Conservation (phyloP, 2,888 invertebrate species). For the Himalopsyche tibetana region DNA sequence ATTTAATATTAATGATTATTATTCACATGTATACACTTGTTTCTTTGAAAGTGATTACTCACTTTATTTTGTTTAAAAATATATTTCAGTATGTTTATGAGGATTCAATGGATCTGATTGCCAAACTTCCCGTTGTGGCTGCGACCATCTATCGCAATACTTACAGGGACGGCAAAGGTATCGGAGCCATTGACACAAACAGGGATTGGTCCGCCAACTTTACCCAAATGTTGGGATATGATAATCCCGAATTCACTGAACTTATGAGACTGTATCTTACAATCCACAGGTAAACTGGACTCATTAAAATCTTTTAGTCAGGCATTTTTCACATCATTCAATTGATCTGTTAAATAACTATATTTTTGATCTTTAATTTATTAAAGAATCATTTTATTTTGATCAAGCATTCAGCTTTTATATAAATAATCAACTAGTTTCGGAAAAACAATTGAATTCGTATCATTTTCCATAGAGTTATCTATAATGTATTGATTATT, state of each 20-base stretch:
- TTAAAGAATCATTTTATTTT: too few species aligned
- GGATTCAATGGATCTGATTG: constrained; percentile 92
- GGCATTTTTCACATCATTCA: not conserved
- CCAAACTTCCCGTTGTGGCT: constrained; percentile 90
- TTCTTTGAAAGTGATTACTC: not conserved
- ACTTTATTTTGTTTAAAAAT: constrained; percentile 44
- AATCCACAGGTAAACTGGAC: constrained; percentile 79
- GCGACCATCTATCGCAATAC: constrained; percentile 91
- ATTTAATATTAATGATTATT: not conserved
- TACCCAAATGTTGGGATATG: constrained; percentile 87
- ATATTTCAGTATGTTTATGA: constrained; percentile 78
- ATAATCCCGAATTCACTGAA: constrained; percentile 84
- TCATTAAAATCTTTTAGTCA: not conserved
- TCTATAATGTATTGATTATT: too few species aligned
- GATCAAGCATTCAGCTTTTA: too few species aligned
- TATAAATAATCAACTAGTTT: too few species aligned
- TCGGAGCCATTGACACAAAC: constrained; percentile 84
- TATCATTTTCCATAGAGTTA: too few species aligned
- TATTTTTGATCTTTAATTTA: too few species aligned
- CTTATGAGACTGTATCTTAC: constrained; percentile 91
- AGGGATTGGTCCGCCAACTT: constrained; percentile 93
- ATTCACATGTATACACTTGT: not conserved
- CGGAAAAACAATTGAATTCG: too few species aligned
- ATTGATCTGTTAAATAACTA: too few species aligned
- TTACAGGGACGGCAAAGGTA: constrained; percentile 81